These are phyloP conservation scores for Gobius niger DNA, from an alignment of 2,113 vertebrate genomes.

Conservation along the genomic window DNA sequence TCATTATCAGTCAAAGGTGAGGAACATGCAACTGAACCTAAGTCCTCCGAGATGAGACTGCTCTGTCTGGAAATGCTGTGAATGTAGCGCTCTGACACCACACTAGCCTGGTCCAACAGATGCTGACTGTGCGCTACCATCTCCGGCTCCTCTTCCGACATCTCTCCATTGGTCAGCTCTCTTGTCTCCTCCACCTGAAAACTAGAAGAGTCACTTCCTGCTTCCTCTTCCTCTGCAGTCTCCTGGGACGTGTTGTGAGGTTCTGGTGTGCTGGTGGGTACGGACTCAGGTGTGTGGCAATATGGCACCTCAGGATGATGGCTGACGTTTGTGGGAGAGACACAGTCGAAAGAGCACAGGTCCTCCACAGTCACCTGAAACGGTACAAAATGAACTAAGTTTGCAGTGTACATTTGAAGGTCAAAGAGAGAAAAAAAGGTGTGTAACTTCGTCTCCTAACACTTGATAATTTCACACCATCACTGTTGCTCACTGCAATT, in stretches of 20 bases:
- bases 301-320: conserved; percentile 19
- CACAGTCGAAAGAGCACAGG: conserved; percentile 30
- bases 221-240: conserved; percentile 48
- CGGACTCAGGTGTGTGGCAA: conserved; percentile 17
- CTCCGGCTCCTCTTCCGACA: conserved; percentile 80
- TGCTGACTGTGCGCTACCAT: conserved; percentile 47
- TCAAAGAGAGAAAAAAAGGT: too few relatives aligned
- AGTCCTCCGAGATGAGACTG: conserved; percentile 83
- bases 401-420: background rate
- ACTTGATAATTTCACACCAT: background rate
- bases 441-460: too few relatives aligned
- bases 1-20: conserved; percentile 71
- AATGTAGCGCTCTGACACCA: conserved; percentile 81
- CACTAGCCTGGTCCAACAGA: conserved; percentile 85
- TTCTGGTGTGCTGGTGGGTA: conserved; percentile 24
- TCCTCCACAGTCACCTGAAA: conserved; percentile 60
- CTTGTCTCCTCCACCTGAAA: conserved; percentile 75
- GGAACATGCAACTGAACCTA: conserved; percentile 65
- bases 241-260: conserved; percentile 34
- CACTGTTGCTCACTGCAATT: background rate
- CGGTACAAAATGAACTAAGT: background rate
- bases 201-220: conserved; percentile 59
- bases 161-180: conserved; percentile 78
- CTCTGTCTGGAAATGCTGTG: conserved; percentile 80
- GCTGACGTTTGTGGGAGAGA: conserved; percentile 3